phyloP scores from a whole-genome alignment of 2,113 vertebrate genomes.

The Xerus inauris region DNA sequence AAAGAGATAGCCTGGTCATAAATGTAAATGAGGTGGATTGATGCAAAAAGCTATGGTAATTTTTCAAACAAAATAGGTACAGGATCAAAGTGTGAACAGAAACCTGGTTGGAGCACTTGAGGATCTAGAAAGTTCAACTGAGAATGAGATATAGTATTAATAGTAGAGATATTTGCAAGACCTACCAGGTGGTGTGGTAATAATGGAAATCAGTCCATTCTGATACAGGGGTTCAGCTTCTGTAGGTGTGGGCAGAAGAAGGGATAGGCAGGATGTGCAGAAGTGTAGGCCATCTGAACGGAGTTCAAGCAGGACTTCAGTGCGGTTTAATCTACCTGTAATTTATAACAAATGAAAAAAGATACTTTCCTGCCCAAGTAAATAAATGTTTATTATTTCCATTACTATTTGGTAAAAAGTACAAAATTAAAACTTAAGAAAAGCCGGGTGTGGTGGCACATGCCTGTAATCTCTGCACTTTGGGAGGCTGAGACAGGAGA shows the following conservation, averaged over 20 bases:
- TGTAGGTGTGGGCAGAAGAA: background rate
- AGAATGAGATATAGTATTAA: background rate
- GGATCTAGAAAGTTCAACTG: background rate
- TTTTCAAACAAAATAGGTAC: background rate
- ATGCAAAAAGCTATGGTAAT: background rate
- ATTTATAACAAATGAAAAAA: background rate
- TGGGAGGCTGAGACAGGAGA: too few relatives aligned
- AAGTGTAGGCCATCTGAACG: background rate
- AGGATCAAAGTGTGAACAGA: background rate
- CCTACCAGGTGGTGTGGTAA: background rate
- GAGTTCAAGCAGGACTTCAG: background rate
- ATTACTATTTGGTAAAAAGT: background rate
- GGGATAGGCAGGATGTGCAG: background rate
- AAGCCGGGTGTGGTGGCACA: background rate
- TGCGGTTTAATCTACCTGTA: background rate
- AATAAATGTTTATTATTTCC: background rate
- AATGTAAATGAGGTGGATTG: background rate
- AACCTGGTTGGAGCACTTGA: background rate
- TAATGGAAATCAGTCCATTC: background rate
- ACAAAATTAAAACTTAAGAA: background rate
- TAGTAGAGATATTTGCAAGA: background rate
- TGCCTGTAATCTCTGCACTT: too few relatives aligned
- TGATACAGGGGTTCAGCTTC: background rate
- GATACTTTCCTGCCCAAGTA: background rate
- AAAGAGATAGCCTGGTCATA: background rate